Conservation (phyloP, 2,888 invertebrate species). For the Parelbella ahira region DNA sequence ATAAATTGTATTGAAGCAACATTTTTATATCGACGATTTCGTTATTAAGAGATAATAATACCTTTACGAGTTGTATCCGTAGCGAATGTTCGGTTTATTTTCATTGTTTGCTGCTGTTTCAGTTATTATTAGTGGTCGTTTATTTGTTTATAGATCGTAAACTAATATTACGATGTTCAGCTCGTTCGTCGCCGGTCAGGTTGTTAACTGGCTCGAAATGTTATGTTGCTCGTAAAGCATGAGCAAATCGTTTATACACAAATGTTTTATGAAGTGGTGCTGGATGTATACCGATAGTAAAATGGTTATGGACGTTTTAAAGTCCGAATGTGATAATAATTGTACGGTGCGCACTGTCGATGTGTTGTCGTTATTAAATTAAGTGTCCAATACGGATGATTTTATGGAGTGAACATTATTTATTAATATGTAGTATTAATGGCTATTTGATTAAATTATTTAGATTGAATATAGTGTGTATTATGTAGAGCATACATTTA, state of each 20-base stretch:
- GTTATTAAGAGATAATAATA: conserved; percentile 78
- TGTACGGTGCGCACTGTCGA: too few species aligned
- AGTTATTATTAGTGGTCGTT: conserved; percentile 77
- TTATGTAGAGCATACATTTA: too few species aligned
- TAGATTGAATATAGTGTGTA: too few species aligned
- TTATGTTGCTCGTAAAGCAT: conserved; percentile 66
- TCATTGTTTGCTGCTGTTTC: conserved; percentile 75
- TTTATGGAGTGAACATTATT: too few species aligned
- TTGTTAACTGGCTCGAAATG: conserved; percentile 68
- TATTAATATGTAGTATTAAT: too few species aligned
- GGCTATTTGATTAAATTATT: too few species aligned
- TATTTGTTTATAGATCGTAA: conserved; percentile 77
- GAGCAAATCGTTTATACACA: conserved; percentile 68
- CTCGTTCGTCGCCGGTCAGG: conserved; percentile 71
- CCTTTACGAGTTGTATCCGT: conserved; percentile 70
- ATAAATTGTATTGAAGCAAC: conserved; percentile 65
- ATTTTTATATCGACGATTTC: conserved; percentile 65
- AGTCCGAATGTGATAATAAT: conserved; percentile 9
- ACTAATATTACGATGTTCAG: conserved; percentile 67
- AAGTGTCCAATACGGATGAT: too few species aligned
- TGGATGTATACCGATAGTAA: conserved; percentile 35
- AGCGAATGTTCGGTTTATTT: conserved; percentile 65
- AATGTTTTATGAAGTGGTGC: conserved; percentile 53
- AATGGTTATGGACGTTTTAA: conserved; percentile 21
- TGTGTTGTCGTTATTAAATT: too few species aligned